Percentiles rank a stretch among this genome's conserved stretches.
These are phyloP conservation scores for Oenanthe oenanthe DNA, from an alignment of 2,113 vertebrate species.

Conservation along the genomic window DNA sequence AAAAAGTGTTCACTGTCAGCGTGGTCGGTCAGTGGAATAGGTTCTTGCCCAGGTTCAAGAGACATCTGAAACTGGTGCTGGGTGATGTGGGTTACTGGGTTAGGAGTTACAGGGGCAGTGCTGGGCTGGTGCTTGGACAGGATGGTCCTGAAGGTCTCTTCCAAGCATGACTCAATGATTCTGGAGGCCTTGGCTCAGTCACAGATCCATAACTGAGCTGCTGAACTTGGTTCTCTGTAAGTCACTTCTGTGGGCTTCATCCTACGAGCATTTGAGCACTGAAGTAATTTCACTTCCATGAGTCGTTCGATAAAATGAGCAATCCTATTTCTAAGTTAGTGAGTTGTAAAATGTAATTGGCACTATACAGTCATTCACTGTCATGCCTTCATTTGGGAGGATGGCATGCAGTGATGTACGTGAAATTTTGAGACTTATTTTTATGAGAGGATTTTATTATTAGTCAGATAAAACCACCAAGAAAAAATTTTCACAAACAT, in stretches of 20 bases:
- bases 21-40: not conserved
- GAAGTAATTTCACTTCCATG: not conserved
- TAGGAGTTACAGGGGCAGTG: not conserved
- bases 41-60: not conserved
- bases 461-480: not conserved
- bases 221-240: not conserved
- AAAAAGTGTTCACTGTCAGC: accelerated
- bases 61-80: not conserved
- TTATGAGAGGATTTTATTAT: not conserved
- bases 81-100: not conserved
- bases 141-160: not conserved
- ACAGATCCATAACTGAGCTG: not conserved
- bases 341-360: not conserved
- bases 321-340: not conserved
- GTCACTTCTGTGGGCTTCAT: not conserved
- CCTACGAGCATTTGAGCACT: not conserved
- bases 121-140: not conserved
- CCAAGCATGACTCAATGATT: not conserved
- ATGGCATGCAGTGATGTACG: not conserved
- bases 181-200: not conserved
- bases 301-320: not conserved
- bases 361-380: not conserved
- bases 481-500: not conserved
- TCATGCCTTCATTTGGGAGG: not conserved
- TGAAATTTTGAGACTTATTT: not conserved